A percentile compares a stretch with the other conserved stretches of the same genome.
These are phyloP conservation scores for Branchinecta lindahli DNA, from an alignment of 1,140 invertebrate genomes.

Conservation along the genomic window DNA sequence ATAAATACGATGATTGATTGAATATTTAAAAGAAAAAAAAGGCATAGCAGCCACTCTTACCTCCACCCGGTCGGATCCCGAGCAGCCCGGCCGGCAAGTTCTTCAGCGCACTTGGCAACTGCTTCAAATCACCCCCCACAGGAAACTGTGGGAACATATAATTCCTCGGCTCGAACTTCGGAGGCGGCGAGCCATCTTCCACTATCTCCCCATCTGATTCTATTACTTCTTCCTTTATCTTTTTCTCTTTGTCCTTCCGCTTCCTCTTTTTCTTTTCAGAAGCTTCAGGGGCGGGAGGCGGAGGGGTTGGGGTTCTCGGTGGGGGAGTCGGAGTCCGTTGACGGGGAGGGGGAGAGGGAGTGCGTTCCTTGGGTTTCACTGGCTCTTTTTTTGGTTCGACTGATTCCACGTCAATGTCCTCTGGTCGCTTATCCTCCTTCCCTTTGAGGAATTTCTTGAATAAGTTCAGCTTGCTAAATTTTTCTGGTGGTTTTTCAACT, in stretches of 20 bases:
- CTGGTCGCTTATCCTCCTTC: slow-evolving; percentile 26
- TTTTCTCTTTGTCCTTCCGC: background rate
- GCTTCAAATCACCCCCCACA: background rate
- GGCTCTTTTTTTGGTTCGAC: slow-evolving; percentile 16
- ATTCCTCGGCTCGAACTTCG: background rate
- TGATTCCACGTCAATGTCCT: background rate
- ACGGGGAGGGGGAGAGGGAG: background rate
- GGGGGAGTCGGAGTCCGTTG: background rate
- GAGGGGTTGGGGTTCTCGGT: background rate
- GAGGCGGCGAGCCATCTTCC: background rate
- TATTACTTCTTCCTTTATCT: background rate
- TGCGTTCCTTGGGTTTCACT: background rate
- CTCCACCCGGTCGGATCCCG: background rate
- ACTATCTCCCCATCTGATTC: background rate
- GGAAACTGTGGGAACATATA: background rate
- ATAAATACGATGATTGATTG: too few relatives aligned
- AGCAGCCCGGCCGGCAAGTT: background rate
- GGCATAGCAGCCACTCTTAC: background rate
- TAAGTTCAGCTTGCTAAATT: slow-evolving; percentile 55
- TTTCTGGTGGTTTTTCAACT: slow-evolving; percentile 29
- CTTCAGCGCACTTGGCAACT: slow-evolving; percentile 1
- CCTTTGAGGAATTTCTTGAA: slow-evolving; percentile 68
- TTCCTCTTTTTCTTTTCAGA: slow-evolving; percentile 4
- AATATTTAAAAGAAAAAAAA: too few relatives aligned
- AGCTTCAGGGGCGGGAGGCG: background rate